Evolutionary conservation across 2,888 invertebrate species (phyloP).

Genomic region (Sycophila texana): DNA sequence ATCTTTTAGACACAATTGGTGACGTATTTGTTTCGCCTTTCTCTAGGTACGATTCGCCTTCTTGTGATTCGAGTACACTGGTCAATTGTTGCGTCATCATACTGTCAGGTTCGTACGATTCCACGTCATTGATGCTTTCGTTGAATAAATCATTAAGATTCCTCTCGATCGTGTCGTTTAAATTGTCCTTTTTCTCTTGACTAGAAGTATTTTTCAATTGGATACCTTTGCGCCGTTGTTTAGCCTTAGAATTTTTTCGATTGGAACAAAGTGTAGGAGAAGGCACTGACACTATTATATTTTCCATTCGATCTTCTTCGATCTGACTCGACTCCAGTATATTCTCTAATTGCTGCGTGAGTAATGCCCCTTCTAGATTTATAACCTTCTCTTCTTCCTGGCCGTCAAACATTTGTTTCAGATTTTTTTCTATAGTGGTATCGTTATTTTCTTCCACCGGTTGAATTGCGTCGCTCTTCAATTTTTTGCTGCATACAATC

Average conservation of each 20-base stretch:
- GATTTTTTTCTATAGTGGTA: slow-evolving; percentile 62
- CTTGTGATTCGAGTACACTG: slow-evolving; percentile 61
- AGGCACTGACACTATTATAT: slow-evolving; percentile 1
- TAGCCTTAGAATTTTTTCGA: slow-evolving; percentile 3
- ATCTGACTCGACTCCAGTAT: slow-evolving; percentile 63
- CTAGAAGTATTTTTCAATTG: not conserved
- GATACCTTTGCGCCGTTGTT: slow-evolving; percentile 25
- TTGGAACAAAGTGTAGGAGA: slow-evolving; percentile 47
- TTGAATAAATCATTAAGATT: slow-evolving; percentile 46
- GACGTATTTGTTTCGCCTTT: not conserved
- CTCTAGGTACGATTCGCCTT: no score
- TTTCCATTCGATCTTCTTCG: not conserved
- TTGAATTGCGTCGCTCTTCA: not conserved
- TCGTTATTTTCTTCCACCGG: slow-evolving; percentile 48
- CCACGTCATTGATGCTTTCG: slow-evolving; percentile 23
- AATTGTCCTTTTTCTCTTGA: slow-evolving; percentile 7
- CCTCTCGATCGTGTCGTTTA: slow-evolving; percentile 52
- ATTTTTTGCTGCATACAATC: slow-evolving; percentile 30
- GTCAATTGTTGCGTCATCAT: slow-evolving; percentile 67
- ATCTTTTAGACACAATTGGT: not conserved
- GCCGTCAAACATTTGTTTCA: slow-evolving; percentile 65
- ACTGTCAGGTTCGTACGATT: slow-evolving; percentile 54
- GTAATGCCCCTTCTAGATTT: slow-evolving; percentile 59
- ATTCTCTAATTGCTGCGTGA: slow-evolving; percentile 66
- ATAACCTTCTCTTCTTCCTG: slow-evolving; percentile 52